These are phyloP conservation scores for Pelochelys cantorii DNA, from an alignment of 2,797 vertebrate species.

Conservation along the genomic window DNA sequence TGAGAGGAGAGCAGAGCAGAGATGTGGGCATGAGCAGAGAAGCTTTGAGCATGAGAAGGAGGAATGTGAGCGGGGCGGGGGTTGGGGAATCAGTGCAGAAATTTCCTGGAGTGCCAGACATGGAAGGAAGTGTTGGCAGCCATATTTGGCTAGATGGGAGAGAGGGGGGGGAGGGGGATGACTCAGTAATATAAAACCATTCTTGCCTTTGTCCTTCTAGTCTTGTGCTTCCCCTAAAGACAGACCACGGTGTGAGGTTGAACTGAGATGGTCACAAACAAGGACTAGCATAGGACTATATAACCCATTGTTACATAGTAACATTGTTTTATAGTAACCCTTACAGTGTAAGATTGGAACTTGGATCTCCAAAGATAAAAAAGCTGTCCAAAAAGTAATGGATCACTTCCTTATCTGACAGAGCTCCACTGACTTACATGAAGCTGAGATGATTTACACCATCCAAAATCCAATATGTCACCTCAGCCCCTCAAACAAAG, in stretches of 20 bases:
- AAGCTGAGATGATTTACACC: neutral
- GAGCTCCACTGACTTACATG: neutral
- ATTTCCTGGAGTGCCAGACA: neutral
- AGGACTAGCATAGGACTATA: neutral
- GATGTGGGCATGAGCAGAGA: neutral
- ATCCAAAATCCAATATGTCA: neutral
- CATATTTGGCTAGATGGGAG: rapidly evolving
- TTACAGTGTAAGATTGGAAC: neutral
- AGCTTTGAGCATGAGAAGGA: neutral
- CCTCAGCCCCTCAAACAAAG: neutral
- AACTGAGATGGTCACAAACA: neutral
- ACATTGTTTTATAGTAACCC: neutral
- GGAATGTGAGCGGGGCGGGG: neutral
- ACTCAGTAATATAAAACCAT: neutral
- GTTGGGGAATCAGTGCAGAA: neutral
- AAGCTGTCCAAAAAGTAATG: neutral
- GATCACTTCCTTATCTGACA: neutral
- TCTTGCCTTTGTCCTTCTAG: neutral
- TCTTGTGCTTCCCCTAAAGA: neutral
- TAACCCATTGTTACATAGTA: neutral
- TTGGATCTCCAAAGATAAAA: neutral
- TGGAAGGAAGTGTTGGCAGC: neutral
- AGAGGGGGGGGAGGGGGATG: rapidly evolving
- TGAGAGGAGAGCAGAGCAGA: neutral
- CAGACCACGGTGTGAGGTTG: neutral